These are phyloP conservation scores for Petrocephalus sullivani DNA, from an alignment of 2,797 vertebrate genomes.

Conservation along the genomic window DNA sequence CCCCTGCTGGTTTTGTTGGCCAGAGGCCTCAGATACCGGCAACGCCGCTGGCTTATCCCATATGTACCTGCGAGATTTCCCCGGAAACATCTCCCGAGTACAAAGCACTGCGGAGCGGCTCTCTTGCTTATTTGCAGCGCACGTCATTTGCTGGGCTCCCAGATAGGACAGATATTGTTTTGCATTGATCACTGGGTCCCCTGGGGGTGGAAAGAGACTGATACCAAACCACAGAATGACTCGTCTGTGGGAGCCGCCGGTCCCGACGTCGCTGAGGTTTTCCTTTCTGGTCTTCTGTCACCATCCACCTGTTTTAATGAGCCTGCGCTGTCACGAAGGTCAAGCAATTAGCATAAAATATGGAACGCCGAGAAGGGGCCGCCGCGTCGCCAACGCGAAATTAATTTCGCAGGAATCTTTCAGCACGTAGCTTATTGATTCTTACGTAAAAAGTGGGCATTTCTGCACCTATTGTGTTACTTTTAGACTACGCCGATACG, in stretches of 20 bases:
- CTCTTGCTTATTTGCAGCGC: background rate
- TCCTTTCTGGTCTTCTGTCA: slow-evolving; percentile 73
- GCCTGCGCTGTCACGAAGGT: slow-evolving; percentile 93
- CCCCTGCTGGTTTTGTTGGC: slow-evolving; percentile 84
- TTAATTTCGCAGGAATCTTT: slow-evolving; percentile 3
- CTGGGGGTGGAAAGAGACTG: background rate
- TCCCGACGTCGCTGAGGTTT: slow-evolving; percentile 91
- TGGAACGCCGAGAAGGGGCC: background rate
- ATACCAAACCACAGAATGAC: background rate
- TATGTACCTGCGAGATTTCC: background rate
- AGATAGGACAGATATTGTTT: background rate
- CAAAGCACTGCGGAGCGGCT: background rate
- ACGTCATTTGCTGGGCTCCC: background rate
- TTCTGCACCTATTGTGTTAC: background rate
- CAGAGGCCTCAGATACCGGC: slow-evolving; percentile 37
- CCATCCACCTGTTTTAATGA: slow-evolving; percentile 97
- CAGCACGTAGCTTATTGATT: slow-evolving; percentile 9
- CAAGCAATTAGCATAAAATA: slow-evolving; percentile 82
- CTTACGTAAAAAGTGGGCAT: background rate
- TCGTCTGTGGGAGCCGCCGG: slow-evolving; percentile 29
- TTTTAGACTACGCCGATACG: background rate
- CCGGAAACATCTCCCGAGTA: background rate
- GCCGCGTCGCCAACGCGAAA: background rate
- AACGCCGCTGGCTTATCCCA: background rate
- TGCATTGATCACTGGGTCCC: background rate